These are phyloP conservation scores for Erpornis zantholeuca DNA, from an alignment of 2,113 vertebrate species.

Conservation along the genomic window DNA sequence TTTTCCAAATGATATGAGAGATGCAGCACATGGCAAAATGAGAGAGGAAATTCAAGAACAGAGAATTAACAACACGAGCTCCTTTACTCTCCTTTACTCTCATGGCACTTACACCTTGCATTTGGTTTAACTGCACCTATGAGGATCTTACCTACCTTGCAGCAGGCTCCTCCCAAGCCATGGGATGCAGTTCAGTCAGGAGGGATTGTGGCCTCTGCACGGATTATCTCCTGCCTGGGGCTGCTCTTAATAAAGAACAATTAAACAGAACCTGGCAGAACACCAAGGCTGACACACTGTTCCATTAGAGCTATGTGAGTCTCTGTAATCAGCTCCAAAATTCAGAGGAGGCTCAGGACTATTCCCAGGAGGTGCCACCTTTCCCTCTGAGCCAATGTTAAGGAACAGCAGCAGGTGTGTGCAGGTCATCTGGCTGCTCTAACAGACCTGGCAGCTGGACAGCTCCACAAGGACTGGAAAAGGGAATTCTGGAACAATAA, in stretches of 20 bases:
- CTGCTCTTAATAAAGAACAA: not conserved
- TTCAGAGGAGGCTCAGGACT: not conserved
- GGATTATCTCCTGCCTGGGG: not conserved
- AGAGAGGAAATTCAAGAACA: not conserved
- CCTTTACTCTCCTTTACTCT: not conserved
- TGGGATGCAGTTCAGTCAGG: not conserved
- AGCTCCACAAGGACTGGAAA: not conserved
- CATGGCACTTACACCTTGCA: too few species aligned
- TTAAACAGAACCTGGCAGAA: not conserved
- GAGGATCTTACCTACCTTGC: not conserved
- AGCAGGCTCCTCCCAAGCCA: not conserved
- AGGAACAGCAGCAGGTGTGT: accelerated
- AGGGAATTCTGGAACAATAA: not conserved
- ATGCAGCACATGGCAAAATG: not conserved
- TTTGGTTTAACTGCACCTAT: not conserved
- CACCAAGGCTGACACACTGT: not conserved
- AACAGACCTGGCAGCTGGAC: not conserved
- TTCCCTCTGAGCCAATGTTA: accelerated
- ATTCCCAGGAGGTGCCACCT: not conserved
- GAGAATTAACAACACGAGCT: not conserved
- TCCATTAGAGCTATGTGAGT: not conserved
- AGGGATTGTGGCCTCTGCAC: accelerated
- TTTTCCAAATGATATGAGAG: not conserved
- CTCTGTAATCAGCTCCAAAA: not conserved
- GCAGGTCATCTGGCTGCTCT: not conserved